These are phyloP conservation scores for Dryocosmus kuriphilus DNA, from an alignment of 2,888 invertebrate genomes.

Conservation along the genomic window DNA sequence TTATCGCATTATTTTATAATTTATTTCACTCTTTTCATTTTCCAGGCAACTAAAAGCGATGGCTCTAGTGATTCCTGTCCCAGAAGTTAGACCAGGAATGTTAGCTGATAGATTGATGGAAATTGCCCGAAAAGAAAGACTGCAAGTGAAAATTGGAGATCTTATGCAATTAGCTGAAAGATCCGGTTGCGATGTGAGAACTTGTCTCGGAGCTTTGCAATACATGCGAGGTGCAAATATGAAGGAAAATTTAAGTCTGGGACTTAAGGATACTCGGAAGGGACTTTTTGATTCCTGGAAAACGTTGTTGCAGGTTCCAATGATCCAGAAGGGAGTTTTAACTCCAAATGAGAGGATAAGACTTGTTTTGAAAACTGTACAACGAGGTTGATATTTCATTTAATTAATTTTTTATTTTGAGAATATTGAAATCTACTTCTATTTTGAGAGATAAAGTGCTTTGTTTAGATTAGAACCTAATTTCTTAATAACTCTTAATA, in stretches of 20 bases:
- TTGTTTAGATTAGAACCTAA: too few relatives aligned
- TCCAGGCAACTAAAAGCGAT: slow-evolving; percentile 66
- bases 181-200: slow-evolving; percentile 92
- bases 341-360: slow-evolving; percentile 63
- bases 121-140: slow-evolving; percentile 84
- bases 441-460: too few relatives aligned
- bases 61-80: slow-evolving; percentile 70
- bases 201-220: slow-evolving; percentile 94
- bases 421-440: too few relatives aligned
- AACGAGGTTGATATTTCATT: slow-evolving; percentile 63
- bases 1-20: neutral
- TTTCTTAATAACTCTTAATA: too few relatives aligned
- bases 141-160: slow-evolving; percentile 85
- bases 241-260: slow-evolving; percentile 82
- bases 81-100: slow-evolving; percentile 69
- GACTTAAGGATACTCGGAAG: slow-evolving; percentile 92
- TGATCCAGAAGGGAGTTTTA: slow-evolving; percentile 59
- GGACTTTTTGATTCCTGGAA: slow-evolving; percentile 91
- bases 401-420: slow-evolving; percentile 40
- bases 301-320: slow-evolving; percentile 85
- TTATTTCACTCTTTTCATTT: slow-evolving; percentile 44
- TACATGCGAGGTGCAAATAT: slow-evolving; percentile 83
- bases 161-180: slow-evolving; percentile 89
- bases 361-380: slow-evolving; percentile 65
- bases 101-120: slow-evolving; percentile 83